phyloP scores from a whole-genome alignment of 2,888 invertebrate genomes.

The Sturmia bella region DNA sequence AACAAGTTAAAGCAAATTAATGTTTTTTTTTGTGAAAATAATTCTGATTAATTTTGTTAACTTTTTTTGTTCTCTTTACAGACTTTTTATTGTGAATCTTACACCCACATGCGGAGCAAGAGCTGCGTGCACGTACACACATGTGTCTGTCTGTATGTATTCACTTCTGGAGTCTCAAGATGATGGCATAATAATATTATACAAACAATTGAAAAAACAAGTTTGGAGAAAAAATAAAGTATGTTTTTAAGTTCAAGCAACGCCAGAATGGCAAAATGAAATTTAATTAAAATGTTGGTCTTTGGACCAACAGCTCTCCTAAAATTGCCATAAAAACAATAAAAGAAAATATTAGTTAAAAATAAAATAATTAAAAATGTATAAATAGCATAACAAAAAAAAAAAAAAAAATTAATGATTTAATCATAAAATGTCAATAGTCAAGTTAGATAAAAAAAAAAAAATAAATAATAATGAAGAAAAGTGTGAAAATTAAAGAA shows the following conservation, averaged over 20 bases:
- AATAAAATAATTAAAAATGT: background rate
- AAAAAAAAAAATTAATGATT: slow-evolving; percentile 16
- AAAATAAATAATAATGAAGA: slow-evolving; percentile 17
- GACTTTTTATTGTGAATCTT: slow-evolving; percentile 43
- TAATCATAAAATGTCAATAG: slow-evolving; percentile 59
- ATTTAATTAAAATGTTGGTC: slow-evolving; percentile 59
- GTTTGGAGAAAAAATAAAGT: slow-evolving; percentile 11
- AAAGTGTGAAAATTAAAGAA: slow-evolving; percentile 34
- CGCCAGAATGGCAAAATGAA: slow-evolving; percentile 17
- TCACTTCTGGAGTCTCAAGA: background rate
- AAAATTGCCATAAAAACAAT: slow-evolving; percentile 43
- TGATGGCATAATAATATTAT: slow-evolving; percentile 32
- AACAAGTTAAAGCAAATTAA: no score
- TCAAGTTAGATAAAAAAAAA: slow-evolving; percentile 39
- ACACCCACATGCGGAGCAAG: background rate
- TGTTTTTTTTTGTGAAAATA: no score
- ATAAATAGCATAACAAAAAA: background rate
- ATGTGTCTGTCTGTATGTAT: background rate
- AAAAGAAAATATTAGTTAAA: background rate
- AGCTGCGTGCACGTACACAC: background rate
- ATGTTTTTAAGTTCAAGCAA: background rate
- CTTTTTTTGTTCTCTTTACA: slow-evolving; percentile 44
- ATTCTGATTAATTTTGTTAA: slow-evolving; percentile 29
- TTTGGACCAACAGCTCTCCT: slow-evolving; percentile 49
- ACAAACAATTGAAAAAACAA: slow-evolving; percentile 41